Percentiles rank a stretch among this genome's conserved stretches.
Conservation (phyloP, 1,140 invertebrate genomes). For the Drosophila pallidifrons region DNA sequence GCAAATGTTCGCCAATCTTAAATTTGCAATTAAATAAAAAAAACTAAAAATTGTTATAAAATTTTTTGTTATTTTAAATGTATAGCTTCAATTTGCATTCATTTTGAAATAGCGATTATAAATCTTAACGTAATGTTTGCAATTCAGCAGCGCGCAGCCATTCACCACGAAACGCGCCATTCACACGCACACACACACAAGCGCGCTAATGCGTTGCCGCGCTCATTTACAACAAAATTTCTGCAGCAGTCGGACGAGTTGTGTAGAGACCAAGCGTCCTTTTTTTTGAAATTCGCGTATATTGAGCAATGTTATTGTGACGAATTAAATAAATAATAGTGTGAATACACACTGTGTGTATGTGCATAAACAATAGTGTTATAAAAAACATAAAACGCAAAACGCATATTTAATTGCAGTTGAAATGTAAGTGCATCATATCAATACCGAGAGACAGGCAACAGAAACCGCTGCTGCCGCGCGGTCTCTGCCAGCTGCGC, state of each 20-base stretch:
- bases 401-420: neutral
- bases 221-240: slow-evolving; percentile 56
- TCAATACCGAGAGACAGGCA: slow-evolving; percentile 11
- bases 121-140: neutral
- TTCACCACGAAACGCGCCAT: slow-evolving; percentile 30
- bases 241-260: slow-evolving; percentile 25
- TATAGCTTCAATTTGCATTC: neutral
- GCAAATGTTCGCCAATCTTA: no score
- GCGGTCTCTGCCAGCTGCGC: slow-evolving; percentile 9
- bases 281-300: slow-evolving; percentile 19
- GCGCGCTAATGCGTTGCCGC: slow-evolving; percentile 35
- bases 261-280: slow-evolving; percentile 30
- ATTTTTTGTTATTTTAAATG: no score
- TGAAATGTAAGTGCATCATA: slow-evolving; percentile 49
- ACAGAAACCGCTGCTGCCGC: slow-evolving; percentile 17
- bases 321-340: neutral
- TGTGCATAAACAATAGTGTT: neutral
- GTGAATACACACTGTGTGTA: neutral
- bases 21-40: no score
- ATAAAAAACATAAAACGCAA: neutral
- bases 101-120: neutral
- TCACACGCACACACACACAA: slow-evolving; percentile 11
- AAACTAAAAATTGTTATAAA: no score
- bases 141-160: slow-evolving; percentile 12
- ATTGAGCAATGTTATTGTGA: slow-evolving; percentile 27